Evolutionary conservation across 2,888 invertebrate species (phyloP).

Genomic region (Idaea aversata): DNA sequence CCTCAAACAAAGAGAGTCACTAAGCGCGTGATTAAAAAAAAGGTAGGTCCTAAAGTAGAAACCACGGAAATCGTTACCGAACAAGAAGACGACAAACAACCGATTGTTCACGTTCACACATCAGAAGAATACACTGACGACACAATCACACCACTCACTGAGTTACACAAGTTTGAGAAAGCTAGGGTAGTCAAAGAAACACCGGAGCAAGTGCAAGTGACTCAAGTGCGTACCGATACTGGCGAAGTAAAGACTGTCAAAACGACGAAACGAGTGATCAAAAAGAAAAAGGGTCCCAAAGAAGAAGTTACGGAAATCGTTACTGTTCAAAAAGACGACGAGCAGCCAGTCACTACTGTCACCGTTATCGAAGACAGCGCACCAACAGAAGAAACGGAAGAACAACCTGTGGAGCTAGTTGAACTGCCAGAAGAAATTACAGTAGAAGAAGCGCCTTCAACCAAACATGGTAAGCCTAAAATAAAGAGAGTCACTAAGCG

Average conservation of each 20-base stretch:
- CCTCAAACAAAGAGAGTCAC: conserved; percentile 41
- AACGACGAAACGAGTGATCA: conserved; percentile 34
- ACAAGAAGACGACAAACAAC: conserved; percentile 24
- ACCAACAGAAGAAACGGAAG: not conserved
- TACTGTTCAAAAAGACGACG: conserved; percentile 42
- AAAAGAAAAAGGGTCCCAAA: conserved; percentile 21
- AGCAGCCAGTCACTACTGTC: conserved; percentile 24
- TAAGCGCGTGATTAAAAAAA: conserved; percentile 55
- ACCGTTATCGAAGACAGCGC: not conserved
- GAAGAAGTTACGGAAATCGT: conserved; percentile 13
- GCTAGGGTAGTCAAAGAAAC: conserved; percentile 18
- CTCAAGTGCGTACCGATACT: conserved; percentile 32
- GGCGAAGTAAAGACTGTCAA: conserved; percentile 24
- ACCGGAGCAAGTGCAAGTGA: conserved; percentile 7
- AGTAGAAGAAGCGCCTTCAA: not conserved
- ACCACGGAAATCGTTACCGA: conserved; percentile 21
- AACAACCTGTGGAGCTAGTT: not conserved
- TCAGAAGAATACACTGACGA: conserved; percentile 34
- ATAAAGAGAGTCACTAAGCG: not conserved
- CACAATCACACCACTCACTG: conserved; percentile 15
- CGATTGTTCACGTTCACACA: conserved; percentile 53
- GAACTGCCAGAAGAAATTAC: conserved; percentile 1
- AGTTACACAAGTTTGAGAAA: not conserved
- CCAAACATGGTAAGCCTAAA: not conserved
- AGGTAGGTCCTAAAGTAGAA: conserved; percentile 45